These are phyloP conservation scores for Caerostris extrusa DNA, from an alignment of 1,140 invertebrate species.

Conservation along the genomic window DNA sequence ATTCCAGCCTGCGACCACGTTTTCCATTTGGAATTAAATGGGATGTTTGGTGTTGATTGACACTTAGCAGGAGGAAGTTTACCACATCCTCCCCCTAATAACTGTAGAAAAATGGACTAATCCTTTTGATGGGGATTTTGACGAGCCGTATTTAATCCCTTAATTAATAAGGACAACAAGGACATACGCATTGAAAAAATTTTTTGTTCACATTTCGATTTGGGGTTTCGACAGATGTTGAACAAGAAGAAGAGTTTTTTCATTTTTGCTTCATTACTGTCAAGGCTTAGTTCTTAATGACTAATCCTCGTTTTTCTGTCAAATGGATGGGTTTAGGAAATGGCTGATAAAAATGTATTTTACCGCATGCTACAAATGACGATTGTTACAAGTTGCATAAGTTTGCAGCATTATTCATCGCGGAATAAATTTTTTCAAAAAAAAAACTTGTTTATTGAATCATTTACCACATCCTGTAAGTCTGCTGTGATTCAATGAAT, in stretches of 20 bases:
- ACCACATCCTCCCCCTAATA: neutral
- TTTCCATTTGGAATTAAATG: conserved; percentile 33
- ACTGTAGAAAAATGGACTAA: neutral
- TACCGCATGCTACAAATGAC: neutral
- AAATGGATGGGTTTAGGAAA: neutral
- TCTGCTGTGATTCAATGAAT: neutral
- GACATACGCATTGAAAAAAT: neutral
- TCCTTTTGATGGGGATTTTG: conserved; percentile 22
- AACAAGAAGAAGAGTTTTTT: neutral
- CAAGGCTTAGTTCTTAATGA: neutral
- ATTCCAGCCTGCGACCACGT: conserved; percentile 29
- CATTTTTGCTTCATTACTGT: neutral
- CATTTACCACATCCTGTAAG: neutral
- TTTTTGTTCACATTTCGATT: neutral
- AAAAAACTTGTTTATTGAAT: neutral
- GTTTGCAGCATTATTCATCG: neutral
- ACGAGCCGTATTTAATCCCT: neutral
- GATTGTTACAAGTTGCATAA: neutral
- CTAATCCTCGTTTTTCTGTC: neutral
- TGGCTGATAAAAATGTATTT: neutral
- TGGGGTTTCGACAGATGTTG: neutral
- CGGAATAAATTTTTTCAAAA: too few relatives aligned
- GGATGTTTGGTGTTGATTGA: conserved; percentile 61
- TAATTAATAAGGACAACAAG: conserved; percentile 23
- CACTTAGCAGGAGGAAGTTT: conserved; percentile 15